Base-by-base conservation (phyloP, 2,888 invertebrate genomes). In the Diploptera punctata region DNA sequence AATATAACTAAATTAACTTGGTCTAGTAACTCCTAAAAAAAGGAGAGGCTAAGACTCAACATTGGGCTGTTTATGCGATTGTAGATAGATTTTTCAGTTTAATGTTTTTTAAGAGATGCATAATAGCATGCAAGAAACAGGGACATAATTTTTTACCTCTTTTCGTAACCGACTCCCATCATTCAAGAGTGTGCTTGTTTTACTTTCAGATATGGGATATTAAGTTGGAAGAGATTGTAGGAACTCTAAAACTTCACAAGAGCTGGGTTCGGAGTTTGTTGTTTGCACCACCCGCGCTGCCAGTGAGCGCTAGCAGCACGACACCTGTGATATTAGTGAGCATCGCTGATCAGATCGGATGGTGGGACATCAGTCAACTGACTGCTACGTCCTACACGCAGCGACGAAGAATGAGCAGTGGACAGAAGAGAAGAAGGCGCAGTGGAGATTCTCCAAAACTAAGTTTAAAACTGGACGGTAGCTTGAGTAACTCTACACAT, bases 301-400 rank as follows among this genome's bases (percentile, higher is more conserved):
- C 87, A 0, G 83, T 82, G 3, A n/a, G 18, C 2, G 9, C 24
- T 13, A 1, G 9, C 21, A 81, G 83, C 0, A 79, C 81, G 47
- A 82, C 84, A 3, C 86, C 86, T 0, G 75, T 86, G 2, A 85
- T 88, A 33, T 80, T 89, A 43, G 84, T 88, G 5, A 87, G 87
- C 21, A 83, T 88, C 80, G 87, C 86, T 0, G 83, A 87, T 1
- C 87, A 88, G 79, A 84, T 88, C 29, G 86, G 86, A 0, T 88
- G 87, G 87, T 89, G 89, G 89, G 85, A 88, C 77, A 79, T 87
- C 31, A 82, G 83, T 0, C 81, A 82, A 65, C 74, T 84, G 24
- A 9, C 2, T 38, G 38, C 19, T 5, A 29, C 4, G 2, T n/a
- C 18, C 24, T n/a, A n/a, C 21, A 3, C 1, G 3, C 44, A 21